Evolutionary conservation across 2,113 vertebrate genomes (phyloP).

Genomic region (pig (Sus scrofa)): T2T-Sscrofa CM000826.6:109508001-109508500

Average conservation of each 20-base stretch:
- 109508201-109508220: conserved; percentile 4
- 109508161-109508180: neutral
- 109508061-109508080: neutral
- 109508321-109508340: neutral
- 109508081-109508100: conserved; percentile 10
- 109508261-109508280: conserved; percentile 29
- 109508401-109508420: conserved; percentile 55
- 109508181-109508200: neutral
- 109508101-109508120: neutral
- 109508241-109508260: conserved; percentile 40
- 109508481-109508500: no score
- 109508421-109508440: no score
- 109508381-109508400: neutral
- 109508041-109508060: neutral
- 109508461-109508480: no score
- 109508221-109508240: neutral
- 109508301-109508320: neutral
- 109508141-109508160: neutral
- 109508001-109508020: neutral
- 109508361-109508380: conserved; percentile 35
- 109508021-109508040: neutral
- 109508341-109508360: conserved; percentile 39
- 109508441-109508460: no score
- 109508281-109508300: neutral
- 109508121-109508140: neutral